These are phyloP conservation scores for Calliphora vicina DNA, from an alignment of 1,140 invertebrate genomes.

Conservation along the genomic window DNA sequence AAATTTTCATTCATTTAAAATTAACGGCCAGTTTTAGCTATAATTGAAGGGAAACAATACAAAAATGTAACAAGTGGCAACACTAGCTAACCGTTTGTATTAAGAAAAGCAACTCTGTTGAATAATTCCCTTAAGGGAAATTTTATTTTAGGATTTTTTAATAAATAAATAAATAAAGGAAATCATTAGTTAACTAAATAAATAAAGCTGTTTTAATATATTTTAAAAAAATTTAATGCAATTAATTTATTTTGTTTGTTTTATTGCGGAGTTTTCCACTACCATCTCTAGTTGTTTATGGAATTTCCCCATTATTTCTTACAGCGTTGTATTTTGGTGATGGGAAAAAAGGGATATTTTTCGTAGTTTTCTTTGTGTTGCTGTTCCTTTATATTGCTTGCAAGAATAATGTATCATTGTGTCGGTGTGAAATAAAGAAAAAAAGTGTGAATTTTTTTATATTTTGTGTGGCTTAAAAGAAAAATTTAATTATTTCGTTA, in stretches of 20 bases:
- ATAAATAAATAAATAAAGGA: too few species aligned
- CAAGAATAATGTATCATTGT: constrained; percentile 13
- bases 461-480: constrained; percentile 16
- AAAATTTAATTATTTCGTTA: not conserved
- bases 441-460: constrained; percentile 16
- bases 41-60: too few species aligned
- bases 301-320: not conserved
- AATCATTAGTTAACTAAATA: too few species aligned
- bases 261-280: not conserved
- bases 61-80: too few species aligned
- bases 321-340: not conserved
- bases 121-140: too few species aligned
- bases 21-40: too few species aligned
- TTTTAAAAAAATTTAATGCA: too few species aligned
- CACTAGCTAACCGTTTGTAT: too few species aligned
- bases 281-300: not conserved
- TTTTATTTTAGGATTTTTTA: too few species aligned
- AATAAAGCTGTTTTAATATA: too few species aligned
- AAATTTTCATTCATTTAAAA: too few species aligned
- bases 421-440: constrained; percentile 13
- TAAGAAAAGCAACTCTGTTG: too few species aligned
- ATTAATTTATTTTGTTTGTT: not conserved
- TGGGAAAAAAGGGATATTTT: not conserved
- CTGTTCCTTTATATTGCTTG: not conserved
- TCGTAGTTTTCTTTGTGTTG: not conserved